Base-by-base conservation (phyloP, 2,888 invertebrate species). In the Xanthorhoe spadicearia region DNA sequence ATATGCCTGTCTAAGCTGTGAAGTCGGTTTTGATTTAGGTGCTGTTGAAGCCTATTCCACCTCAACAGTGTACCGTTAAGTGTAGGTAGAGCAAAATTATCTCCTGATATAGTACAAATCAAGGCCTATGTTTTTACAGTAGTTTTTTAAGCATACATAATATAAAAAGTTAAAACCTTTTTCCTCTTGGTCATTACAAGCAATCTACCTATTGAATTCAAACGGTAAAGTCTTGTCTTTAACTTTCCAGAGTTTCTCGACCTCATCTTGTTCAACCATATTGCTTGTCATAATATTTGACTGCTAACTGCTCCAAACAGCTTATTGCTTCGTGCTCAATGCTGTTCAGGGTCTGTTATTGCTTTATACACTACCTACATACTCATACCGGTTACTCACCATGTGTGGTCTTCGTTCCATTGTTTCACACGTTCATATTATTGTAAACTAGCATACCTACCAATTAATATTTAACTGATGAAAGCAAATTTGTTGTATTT, bases 401-500 rank as follows among this genome's bases (percentile, higher is more conserved):
- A 68, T 78, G 80, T 81, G 77, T 79, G 80, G 81, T 76, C 81
- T 64, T 66, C 61, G 64, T 49, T 68, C 73, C 66, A 82, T 79
- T 80, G 80, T 82, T 76, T 72, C 74, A 77, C 64, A 70, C 70
- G 73, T 61, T 67, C 71, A 66, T 74, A 69, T 74, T 75, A 72
- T 75, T 73, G 70, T 69, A 72, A 72, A 69, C 69, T 64, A 35
- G 35, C 32, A 15, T 32, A 49, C 32, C 15, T 32, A 49, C 46
- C 64, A 68, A 70, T 66, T 73, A 54, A 66, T 73, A 59, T 70
- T 28, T 68, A 38, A 51, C 50, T 58, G 61, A 54, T 61, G 53
- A 58, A 62, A 56, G 61, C 53, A 53, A 69, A 32, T 62, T 58
- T 60, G 28, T 66, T 60, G 32, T 53, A 43, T 62, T 32, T 32